Percentiles rank a stretch among this genome's conserved stretches.
Conservation (phyloP, 2,797 vertebrate species). For the Molossus alvarezi region DNA sequence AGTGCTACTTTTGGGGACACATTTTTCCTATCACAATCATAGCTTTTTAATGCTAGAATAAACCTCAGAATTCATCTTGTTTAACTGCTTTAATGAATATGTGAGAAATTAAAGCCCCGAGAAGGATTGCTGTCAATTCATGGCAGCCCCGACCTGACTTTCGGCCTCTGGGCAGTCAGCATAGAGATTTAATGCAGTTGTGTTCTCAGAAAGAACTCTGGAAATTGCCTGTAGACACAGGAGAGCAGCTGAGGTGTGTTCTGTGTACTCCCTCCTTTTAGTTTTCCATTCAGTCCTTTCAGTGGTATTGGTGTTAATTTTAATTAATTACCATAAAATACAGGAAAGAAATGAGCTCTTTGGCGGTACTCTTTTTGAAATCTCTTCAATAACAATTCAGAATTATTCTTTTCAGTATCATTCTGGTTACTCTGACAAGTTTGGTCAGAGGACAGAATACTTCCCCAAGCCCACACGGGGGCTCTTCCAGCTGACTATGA, state of each 20-base stretch:
- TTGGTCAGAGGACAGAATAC: not conserved
- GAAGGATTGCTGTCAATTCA: not conserved
- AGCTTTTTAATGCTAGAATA: not conserved
- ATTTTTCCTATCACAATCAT: not conserved
- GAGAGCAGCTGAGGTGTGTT: not conserved
- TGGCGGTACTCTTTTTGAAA: not conserved
- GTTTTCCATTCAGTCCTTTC: not conserved
- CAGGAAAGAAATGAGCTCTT: not conserved
- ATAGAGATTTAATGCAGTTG: not conserved
- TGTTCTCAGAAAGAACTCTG: not conserved
- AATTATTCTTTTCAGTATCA: slow-evolving; percentile 36
- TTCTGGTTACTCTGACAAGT: not conserved
- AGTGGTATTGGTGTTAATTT: not conserved
- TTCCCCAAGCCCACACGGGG: not conserved
- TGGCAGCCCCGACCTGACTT: not conserved
- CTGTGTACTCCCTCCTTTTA: not conserved
- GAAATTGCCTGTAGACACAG: too few relatives aligned
- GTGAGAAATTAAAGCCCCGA: not conserved
- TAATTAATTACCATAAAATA: not conserved
- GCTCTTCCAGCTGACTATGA: slow-evolving; percentile 68
- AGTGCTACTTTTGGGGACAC: not conserved
- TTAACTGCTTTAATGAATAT: not conserved
- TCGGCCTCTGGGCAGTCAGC: not conserved
- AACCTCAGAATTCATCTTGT: not conserved
- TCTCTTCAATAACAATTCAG: slow-evolving; percentile 11